Base-by-base conservation (phyloP, 2,113 vertebrate species). In the Hippocampus zosterae region DNA sequence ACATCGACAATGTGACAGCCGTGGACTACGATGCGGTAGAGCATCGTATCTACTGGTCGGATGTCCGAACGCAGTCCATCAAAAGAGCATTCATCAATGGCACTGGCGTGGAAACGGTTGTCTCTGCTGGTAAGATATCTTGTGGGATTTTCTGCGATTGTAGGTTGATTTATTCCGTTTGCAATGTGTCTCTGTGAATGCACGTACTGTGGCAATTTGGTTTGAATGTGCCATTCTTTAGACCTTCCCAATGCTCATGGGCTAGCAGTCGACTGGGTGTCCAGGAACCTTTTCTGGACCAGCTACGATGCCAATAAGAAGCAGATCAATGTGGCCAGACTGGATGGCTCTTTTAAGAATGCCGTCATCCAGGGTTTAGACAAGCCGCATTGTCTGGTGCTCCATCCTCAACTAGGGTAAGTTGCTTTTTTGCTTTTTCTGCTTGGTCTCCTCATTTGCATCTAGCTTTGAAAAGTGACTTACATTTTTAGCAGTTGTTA, bases 261-360 rank as follows among this genome's bases (percentile, higher is more conserved):
- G 19, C 90, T 99, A 71, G 95, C 96, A 1, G 96, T 99, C 74
- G 97, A 99, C 63, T 99, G 97, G 97, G 92, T 99, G 42, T 99
- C 97, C 76, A 93, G 96, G 73, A 99, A 99, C 82, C 93, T 99
- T n/a, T 98, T 96, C 90, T 99, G 97, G 97, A 99, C 96, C 12
- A 98, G 96, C 86, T 99, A 98, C 0, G 96, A 98, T 0, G 91
- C 94, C 85, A 98, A 98, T 87, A 98, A 98, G 90, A 98, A 96
- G 82, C 97, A 99, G 85, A 99, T 99, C 70, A 99, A 98, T 0
- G 96, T 99, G 71, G 97, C 97, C 52, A 90, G 96, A 68, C 92
- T 99, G 76, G 97, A 99, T 0, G 97, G 97, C 69, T 98, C 96
- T 79, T 99, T 99, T 87, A 98, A 99, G 89, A 99, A 98, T 0